Percentiles rank a stretch among this genome's conserved stretches.
phyloP scores from a whole-genome alignment of 2,113 vertebrate species.

The Crotalus viridis region DNA sequence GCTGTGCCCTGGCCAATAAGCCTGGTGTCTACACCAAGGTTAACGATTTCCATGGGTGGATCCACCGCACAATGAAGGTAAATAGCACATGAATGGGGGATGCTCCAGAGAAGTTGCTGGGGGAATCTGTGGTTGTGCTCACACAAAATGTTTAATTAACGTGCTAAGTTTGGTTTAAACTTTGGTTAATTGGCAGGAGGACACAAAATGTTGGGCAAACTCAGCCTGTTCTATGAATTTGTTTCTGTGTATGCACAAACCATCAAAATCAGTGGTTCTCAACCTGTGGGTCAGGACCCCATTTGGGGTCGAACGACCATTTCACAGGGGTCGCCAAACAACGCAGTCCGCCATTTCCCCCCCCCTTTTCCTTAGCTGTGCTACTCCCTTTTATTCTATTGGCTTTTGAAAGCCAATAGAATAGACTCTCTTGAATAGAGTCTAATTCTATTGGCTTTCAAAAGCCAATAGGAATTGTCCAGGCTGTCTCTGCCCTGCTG shows the following conservation, averaged over 20 bases:
- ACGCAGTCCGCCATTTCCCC: too few relatives aligned
- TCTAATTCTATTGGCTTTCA: too few relatives aligned
- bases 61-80: conserved; percentile 87
- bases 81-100: background rate
- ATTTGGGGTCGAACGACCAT: too few relatives aligned
- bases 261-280: background rate
- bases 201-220: background rate
- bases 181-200: background rate
- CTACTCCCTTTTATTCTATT: too few relatives aligned
- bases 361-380: too few relatives aligned
- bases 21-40: conserved; percentile 89
- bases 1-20: conserved; percentile 87
- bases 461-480: too few relatives aligned
- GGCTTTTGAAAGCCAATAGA: too few relatives aligned
- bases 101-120: too few relatives aligned
- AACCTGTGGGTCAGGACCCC: too few relatives aligned
- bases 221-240: background rate
- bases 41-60: conserved; percentile 85
- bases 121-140: background rate
- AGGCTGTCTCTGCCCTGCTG: too few relatives aligned
- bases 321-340: too few relatives aligned
- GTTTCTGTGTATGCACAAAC: background rate
- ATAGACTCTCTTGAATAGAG: too few relatives aligned
- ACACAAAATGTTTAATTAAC: background rate
- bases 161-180: background rate